Evolutionary conservation across 1,140 invertebrate genomes (phyloP).

Genomic region (Sipha flava): DNA sequence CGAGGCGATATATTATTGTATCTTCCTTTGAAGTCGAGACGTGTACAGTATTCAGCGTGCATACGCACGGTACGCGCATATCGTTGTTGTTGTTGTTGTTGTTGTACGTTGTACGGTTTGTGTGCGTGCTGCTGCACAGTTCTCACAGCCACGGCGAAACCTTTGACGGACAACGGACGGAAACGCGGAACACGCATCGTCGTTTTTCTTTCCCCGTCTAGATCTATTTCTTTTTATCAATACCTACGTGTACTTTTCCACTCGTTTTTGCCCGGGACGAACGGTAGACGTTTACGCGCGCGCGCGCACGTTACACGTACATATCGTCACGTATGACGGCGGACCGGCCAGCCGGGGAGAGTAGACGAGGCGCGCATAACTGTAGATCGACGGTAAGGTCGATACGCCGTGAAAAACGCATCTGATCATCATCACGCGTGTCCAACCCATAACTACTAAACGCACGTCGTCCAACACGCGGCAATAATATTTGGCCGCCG

Average conservation of each 20-base stretch:
- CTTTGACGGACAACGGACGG: neutral
- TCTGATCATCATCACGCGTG: neutral
- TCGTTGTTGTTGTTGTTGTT: too few species aligned
- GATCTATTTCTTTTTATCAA: neutral
- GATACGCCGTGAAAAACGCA: neutral
- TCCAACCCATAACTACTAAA: too few species aligned
- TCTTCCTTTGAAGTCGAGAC: neutral
- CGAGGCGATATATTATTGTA: neutral
- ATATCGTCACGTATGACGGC: slow-evolving; percentile 12
- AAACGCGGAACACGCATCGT: neutral
- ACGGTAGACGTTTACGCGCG: neutral
- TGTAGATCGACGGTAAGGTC: neutral
- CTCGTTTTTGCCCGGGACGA: neutral
- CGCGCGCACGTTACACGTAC: neutral
- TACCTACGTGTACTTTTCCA: neutral
- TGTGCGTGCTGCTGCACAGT: neutral
- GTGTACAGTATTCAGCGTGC: neutral
- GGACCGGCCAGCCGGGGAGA: neutral
- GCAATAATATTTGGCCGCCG: neutral
- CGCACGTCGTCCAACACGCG: neutral
- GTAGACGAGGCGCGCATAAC: neutral
- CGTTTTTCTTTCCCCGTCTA: too few species aligned
- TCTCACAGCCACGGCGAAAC: neutral
- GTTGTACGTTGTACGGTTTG: neutral
- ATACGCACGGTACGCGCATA: neutral